phyloP scores from a whole-genome alignment of 1,140 invertebrate genomes.

The Drosophila sturtevanti region DNA sequence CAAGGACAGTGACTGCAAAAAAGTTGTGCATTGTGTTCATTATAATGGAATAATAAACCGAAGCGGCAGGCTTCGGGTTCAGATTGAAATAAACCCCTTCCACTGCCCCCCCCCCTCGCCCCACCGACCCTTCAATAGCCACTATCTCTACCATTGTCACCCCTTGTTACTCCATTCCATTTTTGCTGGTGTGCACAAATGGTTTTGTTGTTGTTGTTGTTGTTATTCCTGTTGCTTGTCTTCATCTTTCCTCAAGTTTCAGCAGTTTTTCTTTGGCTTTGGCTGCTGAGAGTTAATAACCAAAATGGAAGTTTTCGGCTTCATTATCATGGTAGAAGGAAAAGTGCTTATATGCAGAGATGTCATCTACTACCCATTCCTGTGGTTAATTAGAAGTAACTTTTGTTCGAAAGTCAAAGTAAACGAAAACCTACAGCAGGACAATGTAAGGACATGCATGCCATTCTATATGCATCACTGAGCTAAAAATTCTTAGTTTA shows the following conservation, averaged over 20 bases:
- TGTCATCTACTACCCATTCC: slow-evolving; percentile 2
- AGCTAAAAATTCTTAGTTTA: neutral
- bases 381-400: slow-evolving; percentile 55
- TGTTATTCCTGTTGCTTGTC: slow-evolving; percentile 29
- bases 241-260: slow-evolving; percentile 28
- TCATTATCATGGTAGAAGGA: slow-evolving; percentile 35
- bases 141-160: neutral
- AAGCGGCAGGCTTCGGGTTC: slow-evolving; percentile 39
- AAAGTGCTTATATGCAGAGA: slow-evolving; percentile 11
- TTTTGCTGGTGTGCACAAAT: neutral
- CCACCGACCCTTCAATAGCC: neutral
- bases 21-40: slow-evolving; percentile 76
- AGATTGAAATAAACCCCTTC: slow-evolving; percentile 36
- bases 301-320: slow-evolving; percentile 45
- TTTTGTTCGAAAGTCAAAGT: slow-evolving; percentile 45
- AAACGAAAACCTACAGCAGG: slow-evolving; percentile 10
- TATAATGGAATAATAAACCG: slow-evolving; percentile 79
- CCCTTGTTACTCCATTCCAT: neutral
- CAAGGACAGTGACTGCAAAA: slow-evolving; percentile 49
- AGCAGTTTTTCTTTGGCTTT: slow-evolving; percentile 35
- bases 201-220: slow-evolving; percentile 13
- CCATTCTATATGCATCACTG: neutral
- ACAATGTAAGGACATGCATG: slow-evolving; percentile 33
- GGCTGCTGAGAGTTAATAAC: slow-evolving; percentile 30
- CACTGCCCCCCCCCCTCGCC: neutral